Conservation (phyloP, 1,140 invertebrate species). For the Bombus breviceps region DNA sequence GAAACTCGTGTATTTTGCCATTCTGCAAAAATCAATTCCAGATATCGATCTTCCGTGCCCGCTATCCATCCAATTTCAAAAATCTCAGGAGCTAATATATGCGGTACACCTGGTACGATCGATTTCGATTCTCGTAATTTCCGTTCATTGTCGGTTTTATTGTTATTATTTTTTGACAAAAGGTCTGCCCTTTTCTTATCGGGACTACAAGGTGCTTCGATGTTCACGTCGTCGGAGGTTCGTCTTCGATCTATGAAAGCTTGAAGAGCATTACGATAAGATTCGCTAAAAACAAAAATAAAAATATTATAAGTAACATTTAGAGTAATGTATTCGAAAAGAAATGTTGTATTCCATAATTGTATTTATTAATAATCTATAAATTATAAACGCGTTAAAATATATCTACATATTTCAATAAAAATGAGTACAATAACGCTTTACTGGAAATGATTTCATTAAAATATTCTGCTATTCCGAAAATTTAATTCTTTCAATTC, state of each 20-base stretch:
- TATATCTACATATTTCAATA: no score
- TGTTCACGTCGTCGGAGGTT: slow-evolving; percentile 33
- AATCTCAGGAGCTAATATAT: slow-evolving; percentile 66
- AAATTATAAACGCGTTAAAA: no score
- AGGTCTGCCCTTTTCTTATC: slow-evolving; percentile 62
- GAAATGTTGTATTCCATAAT: no score
- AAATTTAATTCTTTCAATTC: no score
- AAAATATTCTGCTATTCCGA: no score
- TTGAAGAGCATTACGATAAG: slow-evolving; percentile 72
- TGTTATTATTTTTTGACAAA: slow-evolving; percentile 46
- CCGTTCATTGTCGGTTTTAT: slow-evolving; percentile 49
- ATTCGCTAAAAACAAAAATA: slow-evolving; percentile 67
- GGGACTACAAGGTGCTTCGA: slow-evolving; percentile 48
- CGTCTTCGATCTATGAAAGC: slow-evolving; percentile 71
- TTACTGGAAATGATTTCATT: no score
- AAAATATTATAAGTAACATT: neutral
- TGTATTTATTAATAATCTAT: no score
- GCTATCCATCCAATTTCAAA: slow-evolving; percentile 74
- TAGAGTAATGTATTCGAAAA: no score
- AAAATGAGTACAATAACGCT: no score
- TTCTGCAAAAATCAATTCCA: slow-evolving; percentile 73
- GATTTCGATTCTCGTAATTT: slow-evolving; percentile 40
- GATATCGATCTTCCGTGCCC: slow-evolving; percentile 73
- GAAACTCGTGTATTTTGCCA: slow-evolving; percentile 74
- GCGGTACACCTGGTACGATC: slow-evolving; percentile 63